These are phyloP conservation scores for Heteronetta atricapilla DNA, from an alignment of 2,113 vertebrate genomes.

Conservation along the genomic window DNA sequence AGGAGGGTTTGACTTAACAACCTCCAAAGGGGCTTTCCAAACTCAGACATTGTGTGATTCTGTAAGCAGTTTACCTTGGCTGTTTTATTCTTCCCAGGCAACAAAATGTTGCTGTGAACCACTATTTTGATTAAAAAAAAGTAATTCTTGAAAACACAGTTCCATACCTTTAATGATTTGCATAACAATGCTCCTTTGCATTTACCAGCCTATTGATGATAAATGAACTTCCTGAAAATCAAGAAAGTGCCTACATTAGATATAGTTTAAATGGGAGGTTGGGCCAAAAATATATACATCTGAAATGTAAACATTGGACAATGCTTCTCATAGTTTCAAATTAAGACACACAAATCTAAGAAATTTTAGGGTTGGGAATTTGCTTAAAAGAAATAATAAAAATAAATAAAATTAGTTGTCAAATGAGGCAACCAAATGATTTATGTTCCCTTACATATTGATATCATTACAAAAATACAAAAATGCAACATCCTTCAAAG, in stretches of 20 bases:
- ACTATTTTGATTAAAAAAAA: background rate
- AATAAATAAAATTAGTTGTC: background rate
- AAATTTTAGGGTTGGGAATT: background rate
- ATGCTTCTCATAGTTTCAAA: background rate
- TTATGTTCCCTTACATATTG: background rate
- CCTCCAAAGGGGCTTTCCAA: background rate
- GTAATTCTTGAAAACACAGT: background rate
- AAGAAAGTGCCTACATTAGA: background rate
- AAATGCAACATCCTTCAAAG: background rate
- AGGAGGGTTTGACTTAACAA: background rate
- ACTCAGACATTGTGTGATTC: background rate
- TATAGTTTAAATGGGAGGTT: background rate
- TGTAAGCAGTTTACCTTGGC: background rate
- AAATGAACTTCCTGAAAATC: background rate
- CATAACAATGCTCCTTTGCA: background rate
- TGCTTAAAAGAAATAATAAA: background rate
- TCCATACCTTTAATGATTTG: background rate
- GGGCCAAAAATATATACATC: background rate
- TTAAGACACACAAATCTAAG: background rate
- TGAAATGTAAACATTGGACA: background rate
- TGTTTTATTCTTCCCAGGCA: background rate
- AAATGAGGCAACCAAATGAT: background rate
- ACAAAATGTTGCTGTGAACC: background rate
- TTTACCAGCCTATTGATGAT: background rate
- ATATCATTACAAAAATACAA: background rate